Evolutionary conservation across 2,797 vertebrate species (phyloP).

Genomic region (Rhinella marina): DNA sequence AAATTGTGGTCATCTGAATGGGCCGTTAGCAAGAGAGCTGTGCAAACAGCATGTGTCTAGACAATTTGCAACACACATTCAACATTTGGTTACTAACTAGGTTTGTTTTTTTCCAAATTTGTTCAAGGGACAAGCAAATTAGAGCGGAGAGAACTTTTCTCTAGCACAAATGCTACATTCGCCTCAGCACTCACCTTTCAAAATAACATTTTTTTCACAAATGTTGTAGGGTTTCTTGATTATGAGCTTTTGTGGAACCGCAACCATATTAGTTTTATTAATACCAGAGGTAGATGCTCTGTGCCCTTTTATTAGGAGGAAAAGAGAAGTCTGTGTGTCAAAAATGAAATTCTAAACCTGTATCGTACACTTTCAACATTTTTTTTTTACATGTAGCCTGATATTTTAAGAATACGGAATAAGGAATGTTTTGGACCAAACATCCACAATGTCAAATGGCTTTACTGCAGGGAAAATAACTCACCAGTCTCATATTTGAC

Average conservation of each 20-base stretch:
- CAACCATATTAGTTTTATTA: slow-evolving; percentile 37
- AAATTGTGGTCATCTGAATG: no score
- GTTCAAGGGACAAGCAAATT: no score
- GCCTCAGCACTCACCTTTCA: slow-evolving; percentile 32
- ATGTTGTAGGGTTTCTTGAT: slow-evolving; percentile 51
- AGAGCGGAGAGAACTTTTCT: no score
- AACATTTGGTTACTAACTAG: neutral
- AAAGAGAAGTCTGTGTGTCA: neutral
- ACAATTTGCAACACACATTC: neutral
- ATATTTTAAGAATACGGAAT: neutral
- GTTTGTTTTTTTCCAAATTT: no score
- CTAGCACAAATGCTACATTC: neutral
- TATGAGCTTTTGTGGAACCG: slow-evolving; percentile 41
- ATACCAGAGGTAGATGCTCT: slow-evolving; percentile 59
- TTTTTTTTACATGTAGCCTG: no score
- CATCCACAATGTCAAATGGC: neutral
- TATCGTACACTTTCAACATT: neutral
- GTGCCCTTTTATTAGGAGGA: slow-evolving; percentile 26
- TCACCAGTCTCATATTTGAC: slow-evolving; percentile 53
- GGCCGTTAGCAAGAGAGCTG: neutral
- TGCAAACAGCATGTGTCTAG: neutral
- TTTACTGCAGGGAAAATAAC: neutral
- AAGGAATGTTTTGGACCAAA: no score
- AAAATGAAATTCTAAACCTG: neutral
- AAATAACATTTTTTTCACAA: slow-evolving; percentile 37